Base-by-base conservation (phyloP, 2,888 invertebrate genomes). In the Aphidius colemani region DNA sequence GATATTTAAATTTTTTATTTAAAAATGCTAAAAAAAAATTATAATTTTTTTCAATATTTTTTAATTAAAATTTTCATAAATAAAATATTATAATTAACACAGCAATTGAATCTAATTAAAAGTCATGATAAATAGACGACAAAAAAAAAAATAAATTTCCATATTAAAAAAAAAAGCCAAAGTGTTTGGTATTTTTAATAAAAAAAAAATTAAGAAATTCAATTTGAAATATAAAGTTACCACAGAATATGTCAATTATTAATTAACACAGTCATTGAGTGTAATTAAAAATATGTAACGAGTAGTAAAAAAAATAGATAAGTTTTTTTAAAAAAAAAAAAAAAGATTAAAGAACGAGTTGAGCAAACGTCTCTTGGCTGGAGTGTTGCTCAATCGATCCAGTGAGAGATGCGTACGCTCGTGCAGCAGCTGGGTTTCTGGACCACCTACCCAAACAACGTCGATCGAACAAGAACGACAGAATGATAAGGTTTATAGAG, bases 331-430 rank as follows among this genome's bases (percentile, higher is more conserved):
- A 41, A 9, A 10, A 18, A n/a, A 41, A 9, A 10, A 18, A n/a
- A 46, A 56, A 11, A 48, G 50, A 44, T 55, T 59, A 7, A 59
- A 64, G 49, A 55, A 59, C 53, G 45, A 63, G 59, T 59, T 48
- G 57, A 55, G 13, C 63, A 49, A 59, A 59, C 44, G 55, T 59
- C 59, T 59, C 5, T 46, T 39, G 57, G 39, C 57, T 57, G 46
- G 63, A 64, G 63, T 64, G 63, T 61, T 53, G 61, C 63, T 64
- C 59, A 49, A 64, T 64, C 63, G 63, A 64, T 64, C 63, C 46
- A 30, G 30, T 2, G 50, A 18, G 48, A 55, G 53, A 64, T 64
- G 63, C 59, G 63, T 64, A 59, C 57, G 57, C 58, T 63, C 63
- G 57, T 63, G 63, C 63, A 64, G 49, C 63, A 49, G 63, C 63